Percentiles rank a stretch among this genome's conserved stretches.
phyloP scores from a whole-genome alignment of 2,888 invertebrate species.

The Drosophila cognata region DNA sequence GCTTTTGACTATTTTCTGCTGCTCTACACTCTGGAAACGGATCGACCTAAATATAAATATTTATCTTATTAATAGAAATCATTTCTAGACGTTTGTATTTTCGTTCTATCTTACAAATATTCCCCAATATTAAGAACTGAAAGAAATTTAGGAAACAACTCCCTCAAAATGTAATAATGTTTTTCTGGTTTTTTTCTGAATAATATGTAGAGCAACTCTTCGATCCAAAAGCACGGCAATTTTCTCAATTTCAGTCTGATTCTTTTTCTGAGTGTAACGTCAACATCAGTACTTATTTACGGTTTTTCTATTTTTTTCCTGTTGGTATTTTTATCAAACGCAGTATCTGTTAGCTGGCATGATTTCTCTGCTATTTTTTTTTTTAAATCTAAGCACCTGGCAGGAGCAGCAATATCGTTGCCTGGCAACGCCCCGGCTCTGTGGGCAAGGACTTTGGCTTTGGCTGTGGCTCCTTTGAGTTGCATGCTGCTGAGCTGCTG shows the following conservation, averaged over 20 bases:
- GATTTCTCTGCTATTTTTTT: constrained; percentile 10
- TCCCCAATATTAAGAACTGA: too few relatives aligned
- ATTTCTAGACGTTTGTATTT: neutral
- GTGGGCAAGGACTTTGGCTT: constrained; percentile 25
- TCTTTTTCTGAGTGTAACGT: neutral
- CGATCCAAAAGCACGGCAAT: too few relatives aligned
- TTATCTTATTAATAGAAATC: neutral
- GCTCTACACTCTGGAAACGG: neutral
- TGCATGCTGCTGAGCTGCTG: constrained; percentile 19
- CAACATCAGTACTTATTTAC: constrained; percentile 49
- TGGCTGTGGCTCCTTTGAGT: neutral
- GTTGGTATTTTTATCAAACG: constrained; percentile 37
- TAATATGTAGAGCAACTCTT: too few relatives aligned
- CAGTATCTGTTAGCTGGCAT: constrained; percentile 1
- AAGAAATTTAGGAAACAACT: too few relatives aligned
- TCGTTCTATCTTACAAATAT: too few relatives aligned
- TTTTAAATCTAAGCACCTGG: constrained; percentile 51
- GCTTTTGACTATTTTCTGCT: constrained; percentile 55
- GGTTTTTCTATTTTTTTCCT: constrained; percentile 7
- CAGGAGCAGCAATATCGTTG: constrained; percentile 21
- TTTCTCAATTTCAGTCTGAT: neutral
- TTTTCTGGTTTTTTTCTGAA: too few relatives aligned
- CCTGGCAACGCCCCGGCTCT: constrained; percentile 19
- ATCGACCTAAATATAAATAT: neutral
- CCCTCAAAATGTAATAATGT: too few relatives aligned